A percentile compares a stretch with the other conserved stretches of the same genome.
Evolutionary conservation across 2,113 vertebrate genomes (phyloP).

Genomic region (Spermophilus dauricus): DNA sequence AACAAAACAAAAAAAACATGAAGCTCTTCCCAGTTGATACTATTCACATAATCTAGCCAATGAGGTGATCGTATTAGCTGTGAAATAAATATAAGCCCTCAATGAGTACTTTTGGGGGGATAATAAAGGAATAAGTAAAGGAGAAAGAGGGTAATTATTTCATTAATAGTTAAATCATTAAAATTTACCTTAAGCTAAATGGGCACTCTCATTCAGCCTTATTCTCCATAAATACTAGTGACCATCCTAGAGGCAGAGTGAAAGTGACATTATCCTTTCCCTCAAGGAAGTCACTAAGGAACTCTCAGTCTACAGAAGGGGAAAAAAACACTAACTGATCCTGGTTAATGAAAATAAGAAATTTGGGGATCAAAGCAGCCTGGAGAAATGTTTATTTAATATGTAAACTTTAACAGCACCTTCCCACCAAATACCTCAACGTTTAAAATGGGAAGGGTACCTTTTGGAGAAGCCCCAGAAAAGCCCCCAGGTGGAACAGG

Average conservation of each 20-base stretch:
- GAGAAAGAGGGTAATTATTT: neutral
- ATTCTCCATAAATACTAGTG: neutral
- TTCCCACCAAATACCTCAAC: neutral
- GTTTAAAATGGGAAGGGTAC: neutral
- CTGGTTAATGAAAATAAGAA: neutral
- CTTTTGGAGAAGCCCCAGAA: neutral
- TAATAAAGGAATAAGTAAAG: neutral
- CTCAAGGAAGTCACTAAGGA: neutral
- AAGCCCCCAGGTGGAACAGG: too few species aligned
- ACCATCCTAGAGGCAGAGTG: neutral
- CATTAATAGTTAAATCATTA: neutral
- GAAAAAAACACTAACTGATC: neutral
- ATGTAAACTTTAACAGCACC: neutral
- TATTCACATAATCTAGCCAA: constrained; percentile 6
- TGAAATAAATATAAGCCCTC: constrained; percentile 12
- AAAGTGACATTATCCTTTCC: neutral
- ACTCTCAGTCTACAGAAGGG: neutral
- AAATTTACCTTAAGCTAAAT: constrained; percentile 32
- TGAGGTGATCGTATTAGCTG: neutral
- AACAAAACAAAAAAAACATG: neutral
- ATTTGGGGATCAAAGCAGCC: constrained; percentile 16
- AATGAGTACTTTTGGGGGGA: neutral
- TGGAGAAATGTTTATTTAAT: constrained; percentile 7
- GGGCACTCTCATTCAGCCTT: neutral
- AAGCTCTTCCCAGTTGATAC: neutral